Percentiles rank a stretch among this genome's conserved stretches.
Evolutionary conservation across 2,113 vertebrate species (phyloP).

Genomic region (Irena cyanogastra): DNA sequence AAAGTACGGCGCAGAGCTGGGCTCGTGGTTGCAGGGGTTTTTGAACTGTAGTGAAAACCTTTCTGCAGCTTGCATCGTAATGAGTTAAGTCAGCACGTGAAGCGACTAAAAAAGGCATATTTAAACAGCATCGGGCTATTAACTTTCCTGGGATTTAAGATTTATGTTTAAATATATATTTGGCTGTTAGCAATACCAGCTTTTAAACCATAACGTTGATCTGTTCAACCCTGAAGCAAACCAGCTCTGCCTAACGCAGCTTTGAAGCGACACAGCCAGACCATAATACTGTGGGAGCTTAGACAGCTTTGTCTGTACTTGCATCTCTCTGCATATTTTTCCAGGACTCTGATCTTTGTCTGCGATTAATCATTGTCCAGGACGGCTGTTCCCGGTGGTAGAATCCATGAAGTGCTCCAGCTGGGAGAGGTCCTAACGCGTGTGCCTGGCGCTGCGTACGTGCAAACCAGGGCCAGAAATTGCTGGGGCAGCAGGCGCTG

Average conservation of each 20-base stretch:
- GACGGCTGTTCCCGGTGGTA: slow-evolving; percentile 10
- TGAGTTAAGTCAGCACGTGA: slow-evolving; percentile 15
- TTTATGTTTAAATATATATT: not conserved
- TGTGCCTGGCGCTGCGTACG: not conserved
- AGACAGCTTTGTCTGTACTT: slow-evolving; percentile 45
- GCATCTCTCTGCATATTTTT: slow-evolving; percentile 33
- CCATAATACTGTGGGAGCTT: slow-evolving; percentile 52
- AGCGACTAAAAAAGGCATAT: not conserved
- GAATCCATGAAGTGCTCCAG: slow-evolving; percentile 13
- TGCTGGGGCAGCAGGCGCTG: slow-evolving; percentile 32
- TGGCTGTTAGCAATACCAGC: not conserved
- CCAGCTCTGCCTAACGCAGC: not conserved
- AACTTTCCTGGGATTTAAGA: not conserved
- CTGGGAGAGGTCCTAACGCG: slow-evolving; percentile 15
- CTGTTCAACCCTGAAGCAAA: slow-evolving; percentile 28
- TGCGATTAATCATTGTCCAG: slow-evolving; percentile 44
- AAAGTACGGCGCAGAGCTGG: not conserved
- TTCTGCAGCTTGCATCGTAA: slow-evolving; percentile 16
- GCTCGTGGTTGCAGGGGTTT: not conserved
- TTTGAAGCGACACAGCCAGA: slow-evolving; percentile 28
- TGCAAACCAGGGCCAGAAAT: slow-evolving; percentile 27
- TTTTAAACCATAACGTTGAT: not conserved
- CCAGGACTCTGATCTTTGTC: slow-evolving; percentile 35
- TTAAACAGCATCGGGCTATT: not conserved
- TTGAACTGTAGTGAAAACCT: not conserved